phyloP scores from a whole-genome alignment of 2,888 invertebrate species.

The Trachelus tabidus region DNA sequence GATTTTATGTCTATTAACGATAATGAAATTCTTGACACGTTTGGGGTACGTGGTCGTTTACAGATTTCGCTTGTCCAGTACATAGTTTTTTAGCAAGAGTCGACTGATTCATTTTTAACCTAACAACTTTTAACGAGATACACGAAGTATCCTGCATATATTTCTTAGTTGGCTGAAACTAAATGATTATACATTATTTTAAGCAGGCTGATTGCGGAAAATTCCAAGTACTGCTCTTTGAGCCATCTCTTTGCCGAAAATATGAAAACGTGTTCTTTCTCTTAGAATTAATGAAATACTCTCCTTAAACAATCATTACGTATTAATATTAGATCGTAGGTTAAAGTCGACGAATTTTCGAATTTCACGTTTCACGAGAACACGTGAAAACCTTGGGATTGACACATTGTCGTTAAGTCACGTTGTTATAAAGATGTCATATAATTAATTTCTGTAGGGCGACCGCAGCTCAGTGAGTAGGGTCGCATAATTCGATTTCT shows the following conservation, averaged over 20 bases:
- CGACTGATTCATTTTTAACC: not conserved
- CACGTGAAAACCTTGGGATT: not conserved
- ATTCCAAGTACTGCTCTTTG: not conserved
- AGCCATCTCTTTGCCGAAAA: not conserved
- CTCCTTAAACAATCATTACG: too few species aligned
- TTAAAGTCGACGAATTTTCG: not conserved
- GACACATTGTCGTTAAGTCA: not conserved
- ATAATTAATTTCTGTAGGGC: not conserved
- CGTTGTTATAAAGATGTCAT: not conserved
- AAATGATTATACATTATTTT: not conserved
- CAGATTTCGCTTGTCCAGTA: not conserved
- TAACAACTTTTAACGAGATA: not conserved
- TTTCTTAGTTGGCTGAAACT: not conserved
- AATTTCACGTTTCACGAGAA: not conserved
- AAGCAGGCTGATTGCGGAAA: not conserved
- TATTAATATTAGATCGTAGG: too few species aligned
- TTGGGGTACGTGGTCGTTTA: not conserved
- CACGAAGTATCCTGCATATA: not conserved
- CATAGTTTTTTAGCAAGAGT: not conserved
- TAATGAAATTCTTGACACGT: not conserved
- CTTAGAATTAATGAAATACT: too few species aligned
- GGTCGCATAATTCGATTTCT: too few species aligned
- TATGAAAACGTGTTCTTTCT: not conserved
- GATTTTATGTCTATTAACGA: not conserved
- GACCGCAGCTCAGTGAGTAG: too few species aligned